These are phyloP conservation scores for Philopotamus ludificatus DNA, from an alignment of 1,140 invertebrate species.

Conservation along the genomic window DNA sequence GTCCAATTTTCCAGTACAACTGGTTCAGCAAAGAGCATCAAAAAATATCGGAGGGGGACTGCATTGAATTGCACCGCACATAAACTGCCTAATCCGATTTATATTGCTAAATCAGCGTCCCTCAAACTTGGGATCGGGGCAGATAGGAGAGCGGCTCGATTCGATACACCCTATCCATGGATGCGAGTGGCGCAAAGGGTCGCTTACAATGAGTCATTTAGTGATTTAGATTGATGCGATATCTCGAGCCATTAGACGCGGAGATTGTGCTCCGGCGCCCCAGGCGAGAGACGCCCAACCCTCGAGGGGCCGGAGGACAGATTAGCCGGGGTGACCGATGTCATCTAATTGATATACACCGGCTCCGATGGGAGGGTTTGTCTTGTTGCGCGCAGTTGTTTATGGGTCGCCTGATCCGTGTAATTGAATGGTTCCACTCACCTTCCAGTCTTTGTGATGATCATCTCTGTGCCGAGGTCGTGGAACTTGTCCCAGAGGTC, in stretches of 20 bases:
- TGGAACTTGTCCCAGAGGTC: conserved; percentile 94
- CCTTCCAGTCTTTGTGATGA: conserved; percentile 97
- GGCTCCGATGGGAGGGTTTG: too few relatives aligned
- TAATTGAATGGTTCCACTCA: conserved; percentile 46
- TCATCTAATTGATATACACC: conserved; percentile 38
- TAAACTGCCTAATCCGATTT: conserved; percentile 26
- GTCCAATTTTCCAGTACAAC: conserved; percentile 21
- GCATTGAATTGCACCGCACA: conserved; percentile 17
- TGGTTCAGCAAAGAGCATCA: conserved; percentile 13
- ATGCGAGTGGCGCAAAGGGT: conserved; percentile 9
- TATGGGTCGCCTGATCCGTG: conserved; percentile 7
- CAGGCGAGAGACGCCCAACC: not conserved
- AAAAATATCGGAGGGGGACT: conserved; percentile 11
- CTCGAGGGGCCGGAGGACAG: conserved; percentile 3
- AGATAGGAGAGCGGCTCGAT: not conserved
- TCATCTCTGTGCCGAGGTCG: conserved; percentile 95
- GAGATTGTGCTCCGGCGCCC: conserved; percentile 34
- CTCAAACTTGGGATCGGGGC: conserved; percentile 1
- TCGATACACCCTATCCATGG: too few relatives aligned
- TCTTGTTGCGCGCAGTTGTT: conserved; percentile 14
- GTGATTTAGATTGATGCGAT: conserved; percentile 43
- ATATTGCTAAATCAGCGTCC: conserved; percentile 14
- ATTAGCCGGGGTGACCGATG: conserved; percentile 23
- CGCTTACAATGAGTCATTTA: conserved; percentile 41
- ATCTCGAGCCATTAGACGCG: conserved; percentile 40